Base-by-base conservation (phyloP, 1,140 invertebrate species). In the Lethrus apterus region DNA sequence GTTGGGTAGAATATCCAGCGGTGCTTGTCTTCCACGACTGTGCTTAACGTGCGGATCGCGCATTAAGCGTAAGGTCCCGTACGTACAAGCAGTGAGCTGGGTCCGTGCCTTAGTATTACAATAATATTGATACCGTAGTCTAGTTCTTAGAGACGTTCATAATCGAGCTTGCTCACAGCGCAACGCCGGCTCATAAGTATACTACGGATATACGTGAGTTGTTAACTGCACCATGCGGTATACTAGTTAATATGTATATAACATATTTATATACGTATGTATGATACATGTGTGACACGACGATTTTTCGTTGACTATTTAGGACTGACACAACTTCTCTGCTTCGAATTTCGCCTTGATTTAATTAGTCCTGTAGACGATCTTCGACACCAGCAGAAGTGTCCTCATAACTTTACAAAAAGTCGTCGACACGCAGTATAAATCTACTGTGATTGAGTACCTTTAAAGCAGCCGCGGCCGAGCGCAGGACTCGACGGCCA, bases 31-130 rank as follows among this genome's bases (percentile, higher is more conserved):
- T 64, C 61, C 61, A 64, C 58, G 44, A 53, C 48, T 50, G 50
- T 51, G 59, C 59, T 62, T 62, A 54, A 59, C 48, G 49, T 50
- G 54, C 52, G 23, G 18, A 18, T 26, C 11, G 38, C 4, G 11
- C 19, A 36, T 10, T 4, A 36, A 21, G 17, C 13, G 19, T 7
- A 4, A 9, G 8, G 20, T 36, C 26, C 31, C 20, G 46, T 23
- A 21, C 38, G 51, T 55, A 59, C 61, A 61, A 66, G 63, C 61
- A 64, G 52, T 60, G 62, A 64, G 63, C 64, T 67, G 62, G 62
- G 55, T 65, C 57, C 63, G 64, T 67, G 64, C 64, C 64, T 67
- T 67, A 67, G 63, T 63, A 64, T 67, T 63, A 67, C 64, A 67
- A 67, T 67, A 67, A 67, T 64, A 63, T 60, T 64, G 35, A 56